Base-by-base conservation (phyloP, 2,888 invertebrate species). In the Campoletis raptor region DNA sequence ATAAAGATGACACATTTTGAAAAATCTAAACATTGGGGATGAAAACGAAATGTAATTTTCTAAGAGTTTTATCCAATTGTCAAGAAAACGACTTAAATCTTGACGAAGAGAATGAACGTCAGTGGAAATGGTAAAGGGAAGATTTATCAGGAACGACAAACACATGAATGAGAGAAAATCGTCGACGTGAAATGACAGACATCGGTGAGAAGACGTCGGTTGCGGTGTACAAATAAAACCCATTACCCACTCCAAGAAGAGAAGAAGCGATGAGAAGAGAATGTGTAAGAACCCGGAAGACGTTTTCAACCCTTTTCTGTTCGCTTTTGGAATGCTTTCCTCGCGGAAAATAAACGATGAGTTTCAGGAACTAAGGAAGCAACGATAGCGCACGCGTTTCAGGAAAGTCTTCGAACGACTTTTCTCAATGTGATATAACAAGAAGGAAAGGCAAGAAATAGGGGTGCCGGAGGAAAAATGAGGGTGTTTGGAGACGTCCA, bases 171-270 rank as follows among this genome's bases (percentile, higher is more conserved):
- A 48, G 21, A 10, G 45, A 48, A 80, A 87, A 82, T 73, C 67
- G 81, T 83, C 73, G 81, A 77, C 67, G 77, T 57, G 69, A 89
- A 88, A 87, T 88, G 88, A 90, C 87, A 89, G 85, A 91, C 78
- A 76, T 72, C 88, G 88, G 89, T 81, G 89, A 88, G 87, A 89
- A 88, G 85, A 88, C 85, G 89, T 83, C 81, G 85, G 88, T 88
- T 90, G 89, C 87, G 87, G 91, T 90, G 91, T 91, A 93, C 93
- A 93, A 93, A 93, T 93, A 93, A 94, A 94, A 94, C 87, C 94
- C 93, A 94, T 94, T 94, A 94, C 93, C 92, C 94, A 93, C 90
- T 89, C 92, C 92, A 90, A 40, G 45, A 86, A 21, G 70, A 74
- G 80, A 64, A 66, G 48, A 76, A 70, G 72, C 24, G 77, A 70